phyloP scores from a whole-genome alignment of 2,888 invertebrate genomes.

The Aspidiotus rigidus region DNA sequence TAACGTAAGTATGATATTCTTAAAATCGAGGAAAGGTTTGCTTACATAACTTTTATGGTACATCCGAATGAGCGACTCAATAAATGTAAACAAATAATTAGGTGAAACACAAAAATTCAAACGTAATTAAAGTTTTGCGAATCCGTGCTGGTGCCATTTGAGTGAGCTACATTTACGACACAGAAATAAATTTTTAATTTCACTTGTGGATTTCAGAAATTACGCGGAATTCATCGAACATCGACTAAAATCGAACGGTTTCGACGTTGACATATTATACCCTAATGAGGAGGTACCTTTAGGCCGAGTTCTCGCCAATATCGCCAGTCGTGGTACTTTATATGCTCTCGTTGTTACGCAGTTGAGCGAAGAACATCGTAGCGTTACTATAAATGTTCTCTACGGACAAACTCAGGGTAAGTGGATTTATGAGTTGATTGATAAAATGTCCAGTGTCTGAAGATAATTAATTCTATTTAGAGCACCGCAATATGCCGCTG shows the following conservation, averaged over 20 bases:
- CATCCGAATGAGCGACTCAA: too few relatives aligned
- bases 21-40: neutral
- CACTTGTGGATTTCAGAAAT: constrained; percentile 47
- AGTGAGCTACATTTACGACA: too few relatives aligned
- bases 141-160: neutral
- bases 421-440: constrained; percentile 22
- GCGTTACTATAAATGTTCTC: constrained; percentile 79
- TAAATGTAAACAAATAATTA: too few relatives aligned
- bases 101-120: too few relatives aligned
- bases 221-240: constrained; percentile 84
- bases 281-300: constrained; percentile 84
- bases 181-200: too few relatives aligned
- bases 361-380: constrained; percentile 74
- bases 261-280: constrained; percentile 78
- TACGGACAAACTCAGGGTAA: constrained; percentile 83
- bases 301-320: constrained; percentile 69
- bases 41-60: neutral
- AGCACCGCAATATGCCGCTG: constrained; percentile 91
- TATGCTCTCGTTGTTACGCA: constrained; percentile 81
- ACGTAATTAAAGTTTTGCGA: neutral
- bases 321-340: constrained; percentile 76
- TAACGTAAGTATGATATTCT: constrained; percentile 57
- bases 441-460: neutral
- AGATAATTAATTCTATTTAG: constrained; percentile 45
- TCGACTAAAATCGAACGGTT: constrained; percentile 63